A percentile compares a stretch with the other conserved stretches of the same genome.
Conservation (phyloP, 1,140 invertebrate genomes). For the Danaus melanippus region DNA sequence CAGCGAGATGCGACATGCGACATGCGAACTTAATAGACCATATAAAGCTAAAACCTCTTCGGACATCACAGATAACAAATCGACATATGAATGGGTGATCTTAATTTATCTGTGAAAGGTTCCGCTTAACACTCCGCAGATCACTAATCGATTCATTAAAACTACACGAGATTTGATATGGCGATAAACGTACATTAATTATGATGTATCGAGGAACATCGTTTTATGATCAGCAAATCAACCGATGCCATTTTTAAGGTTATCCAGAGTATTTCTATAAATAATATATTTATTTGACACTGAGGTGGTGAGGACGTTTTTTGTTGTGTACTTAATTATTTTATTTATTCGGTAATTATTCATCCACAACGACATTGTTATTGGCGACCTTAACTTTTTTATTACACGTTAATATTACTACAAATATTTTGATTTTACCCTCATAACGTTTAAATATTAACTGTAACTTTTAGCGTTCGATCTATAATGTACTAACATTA, state of each 20-base stretch:
- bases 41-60: slow-evolving; percentile 55
- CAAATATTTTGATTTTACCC: no score
- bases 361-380: slow-evolving; percentile 60
- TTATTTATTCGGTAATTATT: slow-evolving; percentile 46
- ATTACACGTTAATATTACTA: background rate
- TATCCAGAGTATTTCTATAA: slow-evolving; percentile 10
- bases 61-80: slow-evolving; percentile 47
- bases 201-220: slow-evolving; percentile 2
- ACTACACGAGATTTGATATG: slow-evolving; percentile 50
- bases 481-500: no score
- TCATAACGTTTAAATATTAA: no score
- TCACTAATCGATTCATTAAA: slow-evolving; percentile 56
- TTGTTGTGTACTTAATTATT: slow-evolving; percentile 49
- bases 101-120: slow-evolving; percentile 64
- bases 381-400: slow-evolving; percentile 51
- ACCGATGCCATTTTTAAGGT: no score
- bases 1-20: slow-evolving; percentile 20
- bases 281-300: slow-evolving; percentile 46
- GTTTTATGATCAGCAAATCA: no score
- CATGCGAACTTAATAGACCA: slow-evolving; percentile 53
- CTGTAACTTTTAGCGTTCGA: no score
- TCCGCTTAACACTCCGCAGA: slow-evolving; percentile 54
- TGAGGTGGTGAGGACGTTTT: slow-evolving; percentile 56
- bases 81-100: slow-evolving; percentile 65
- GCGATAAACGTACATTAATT: slow-evolving; percentile 26